phyloP scores from a whole-genome alignment of 2,113 vertebrate genomes.

The Pelecanoides urinatrix region DNA sequence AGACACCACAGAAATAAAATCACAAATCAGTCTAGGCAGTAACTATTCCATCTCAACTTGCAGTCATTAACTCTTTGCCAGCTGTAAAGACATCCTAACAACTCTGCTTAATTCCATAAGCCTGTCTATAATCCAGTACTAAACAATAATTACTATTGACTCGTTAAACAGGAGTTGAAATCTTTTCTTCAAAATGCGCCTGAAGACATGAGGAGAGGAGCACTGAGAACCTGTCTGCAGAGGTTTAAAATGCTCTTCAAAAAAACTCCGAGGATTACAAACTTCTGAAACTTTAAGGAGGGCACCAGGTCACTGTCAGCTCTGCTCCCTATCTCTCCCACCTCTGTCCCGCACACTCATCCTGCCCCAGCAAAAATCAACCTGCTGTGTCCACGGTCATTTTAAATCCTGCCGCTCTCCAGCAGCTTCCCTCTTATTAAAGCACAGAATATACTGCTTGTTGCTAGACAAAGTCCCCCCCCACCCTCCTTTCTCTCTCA shows the following conservation, averaged over 20 bases:
- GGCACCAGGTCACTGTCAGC: conserved; percentile 65
- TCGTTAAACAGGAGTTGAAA: conserved; percentile 82
- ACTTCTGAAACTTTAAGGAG: conserved; percentile 78
- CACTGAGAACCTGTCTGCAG: conserved; percentile 68
- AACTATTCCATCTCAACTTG: conserved; percentile 49
- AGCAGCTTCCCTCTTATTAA: conserved; percentile 40
- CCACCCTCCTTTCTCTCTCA: not conserved
- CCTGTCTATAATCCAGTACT: conserved; percentile 70
- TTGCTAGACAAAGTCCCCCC: conserved; percentile 33
- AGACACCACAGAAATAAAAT: conserved; percentile 61
- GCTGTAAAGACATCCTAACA: conserved; percentile 67
- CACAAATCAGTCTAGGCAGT: conserved; percentile 49
- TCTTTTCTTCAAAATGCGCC: conserved; percentile 73
- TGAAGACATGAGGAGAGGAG: conserved; percentile 70
- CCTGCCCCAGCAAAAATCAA: not conserved
- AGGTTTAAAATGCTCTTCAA: conserved; percentile 44
- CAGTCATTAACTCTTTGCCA: conserved; percentile 70
- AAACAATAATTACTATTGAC: conserved; percentile 68
- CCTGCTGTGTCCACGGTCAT: not conserved
- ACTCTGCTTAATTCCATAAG: conserved; percentile 77
- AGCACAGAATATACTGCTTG: conserved; percentile 52
- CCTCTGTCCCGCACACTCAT: not conserved
- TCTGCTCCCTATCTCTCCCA: conserved; percentile 66
- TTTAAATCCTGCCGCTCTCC: conserved; percentile 36
- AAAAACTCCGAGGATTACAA: conserved; percentile 62